Evolutionary conservation across 2,888 invertebrate species (phyloP).

Genomic region (Drosophila cognata): DNA sequence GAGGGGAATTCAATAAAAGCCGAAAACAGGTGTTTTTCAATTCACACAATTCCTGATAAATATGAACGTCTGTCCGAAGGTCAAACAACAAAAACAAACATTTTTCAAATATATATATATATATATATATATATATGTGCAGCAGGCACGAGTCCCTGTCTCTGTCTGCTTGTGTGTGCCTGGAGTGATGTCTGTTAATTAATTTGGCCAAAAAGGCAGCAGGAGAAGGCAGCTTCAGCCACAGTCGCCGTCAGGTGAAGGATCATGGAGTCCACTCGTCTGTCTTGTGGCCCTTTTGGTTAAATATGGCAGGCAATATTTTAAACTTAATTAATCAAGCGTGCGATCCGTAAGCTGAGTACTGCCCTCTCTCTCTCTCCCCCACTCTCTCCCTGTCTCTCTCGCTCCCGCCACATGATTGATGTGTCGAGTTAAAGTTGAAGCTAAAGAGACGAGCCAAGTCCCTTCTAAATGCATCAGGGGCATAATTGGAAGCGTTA

Average conservation of each 20-base stretch:
- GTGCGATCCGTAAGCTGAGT: slow-evolving; percentile 50
- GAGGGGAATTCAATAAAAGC: slow-evolving; percentile 19
- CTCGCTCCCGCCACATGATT: slow-evolving; percentile 47
- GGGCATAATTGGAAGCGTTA: slow-evolving; percentile 75
- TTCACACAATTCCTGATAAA: slow-evolving; percentile 76
- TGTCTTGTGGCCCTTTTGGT: slow-evolving; percentile 54
- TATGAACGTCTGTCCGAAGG: slow-evolving; percentile 30
- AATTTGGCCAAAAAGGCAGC: slow-evolving; percentile 59
- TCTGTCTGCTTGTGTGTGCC: slow-evolving; percentile 19
- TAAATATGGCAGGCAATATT: slow-evolving; percentile 76
- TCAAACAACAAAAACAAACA: slow-evolving; percentile 63
- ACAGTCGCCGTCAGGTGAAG: slow-evolving; percentile 37
- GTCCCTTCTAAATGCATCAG: slow-evolving; percentile 9
- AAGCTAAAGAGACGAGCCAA: slow-evolving; percentile 10
- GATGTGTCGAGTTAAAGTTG: slow-evolving; percentile 45
- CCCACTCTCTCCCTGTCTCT: slow-evolving; percentile 2
- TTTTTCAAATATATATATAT: slow-evolving; percentile 61
- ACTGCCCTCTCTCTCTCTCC: slow-evolving; percentile 16
- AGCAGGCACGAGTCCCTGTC: slow-evolving; percentile 19
- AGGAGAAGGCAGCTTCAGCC: slow-evolving; percentile 9
- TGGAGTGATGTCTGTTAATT: slow-evolving; percentile 70
- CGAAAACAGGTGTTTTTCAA: slow-evolving; percentile 68
- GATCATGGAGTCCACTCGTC: slow-evolving; percentile 43
- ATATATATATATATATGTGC: background rate
- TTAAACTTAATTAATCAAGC: slow-evolving; percentile 79